Conservation (phyloP, 1,140 invertebrate species). For the Himalopsyche phryganea region DNA sequence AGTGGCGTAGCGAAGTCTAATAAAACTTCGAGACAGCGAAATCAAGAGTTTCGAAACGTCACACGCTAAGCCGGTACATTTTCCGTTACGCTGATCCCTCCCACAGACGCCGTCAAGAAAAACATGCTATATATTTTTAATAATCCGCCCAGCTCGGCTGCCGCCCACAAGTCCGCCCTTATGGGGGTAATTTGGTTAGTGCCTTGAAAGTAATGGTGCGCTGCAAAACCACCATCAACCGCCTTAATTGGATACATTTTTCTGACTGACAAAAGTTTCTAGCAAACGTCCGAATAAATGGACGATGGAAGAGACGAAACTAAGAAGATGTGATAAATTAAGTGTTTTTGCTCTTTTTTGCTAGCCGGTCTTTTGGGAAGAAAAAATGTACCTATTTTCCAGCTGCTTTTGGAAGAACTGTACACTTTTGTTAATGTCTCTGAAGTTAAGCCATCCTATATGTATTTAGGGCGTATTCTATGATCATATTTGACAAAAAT, state of each 20-base stretch:
- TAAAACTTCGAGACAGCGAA: slow-evolving; percentile 5
- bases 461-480: slow-evolving; percentile 14
- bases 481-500: too few species aligned
- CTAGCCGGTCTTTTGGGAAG: neutral
- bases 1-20: neutral
- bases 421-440: neutral
- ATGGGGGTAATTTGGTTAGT: slow-evolving; percentile 35
- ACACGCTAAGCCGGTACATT: slow-evolving; percentile 20
- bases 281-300: slow-evolving; percentile 22
- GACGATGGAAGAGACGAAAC: slow-evolving; percentile 3
- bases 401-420: neutral
- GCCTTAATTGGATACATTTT: slow-evolving; percentile 35
- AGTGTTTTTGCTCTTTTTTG: slow-evolving; percentile 12
- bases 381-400: neutral
- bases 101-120: slow-evolving; percentile 9
- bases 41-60: slow-evolving; percentile 10
- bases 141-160: slow-evolving; percentile 23
- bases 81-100: slow-evolving; percentile 6
- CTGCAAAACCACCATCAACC: slow-evolving; percentile 31
- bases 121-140: slow-evolving; percentile 33
- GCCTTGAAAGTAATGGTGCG: slow-evolving; percentile 33
- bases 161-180: slow-evolving; percentile 4
- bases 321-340: slow-evolving; percentile 28
- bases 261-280: slow-evolving; percentile 34
- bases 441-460: neutral